Conservation (phyloP, 2,113 vertebrate species). For the Istiophorus platypterus region DNA sequence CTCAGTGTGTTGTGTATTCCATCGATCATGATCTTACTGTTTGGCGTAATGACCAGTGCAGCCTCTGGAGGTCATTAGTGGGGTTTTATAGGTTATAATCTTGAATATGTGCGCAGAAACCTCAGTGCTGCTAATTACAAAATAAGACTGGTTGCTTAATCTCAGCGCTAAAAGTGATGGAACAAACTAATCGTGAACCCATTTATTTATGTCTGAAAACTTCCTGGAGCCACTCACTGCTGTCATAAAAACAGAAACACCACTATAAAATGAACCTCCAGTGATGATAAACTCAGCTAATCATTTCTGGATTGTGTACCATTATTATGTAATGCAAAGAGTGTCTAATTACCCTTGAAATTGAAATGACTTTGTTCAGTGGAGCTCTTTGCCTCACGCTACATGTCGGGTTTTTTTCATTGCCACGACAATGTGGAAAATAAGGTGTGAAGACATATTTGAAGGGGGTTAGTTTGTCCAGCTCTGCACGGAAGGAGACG, state of each 20-base stretch:
- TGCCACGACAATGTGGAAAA: conserved; percentile 9
- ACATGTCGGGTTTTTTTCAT: conserved; percentile 2
- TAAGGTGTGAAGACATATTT: conserved; percentile 15
- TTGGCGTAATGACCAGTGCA: not conserved
- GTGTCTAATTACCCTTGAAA: conserved; percentile 15
- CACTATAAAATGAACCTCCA: not conserved
- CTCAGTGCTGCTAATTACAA: not conserved
- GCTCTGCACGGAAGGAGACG: not conserved
- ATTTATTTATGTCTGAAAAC: not conserved
- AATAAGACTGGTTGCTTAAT: not conserved
- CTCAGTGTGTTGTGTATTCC: not conserved
- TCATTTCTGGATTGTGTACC: not conserved
- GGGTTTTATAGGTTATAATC: not conserved
- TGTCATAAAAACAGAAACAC: not conserved
- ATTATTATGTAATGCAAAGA: not conserved
- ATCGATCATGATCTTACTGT: not conserved
- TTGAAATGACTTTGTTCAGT: not conserved
- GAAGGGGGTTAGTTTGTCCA: not conserved
- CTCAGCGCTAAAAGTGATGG: not conserved
- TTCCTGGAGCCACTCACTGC: not conserved
- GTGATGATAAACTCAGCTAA: not conserved
- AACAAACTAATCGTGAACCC: conserved; percentile 15
- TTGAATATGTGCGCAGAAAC: not conserved
- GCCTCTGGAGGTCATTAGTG: not conserved
- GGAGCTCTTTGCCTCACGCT: conserved; percentile 8